Base-by-base conservation (phyloP, 2,888 invertebrate species). In the Protodeltote pygarga region DNA sequence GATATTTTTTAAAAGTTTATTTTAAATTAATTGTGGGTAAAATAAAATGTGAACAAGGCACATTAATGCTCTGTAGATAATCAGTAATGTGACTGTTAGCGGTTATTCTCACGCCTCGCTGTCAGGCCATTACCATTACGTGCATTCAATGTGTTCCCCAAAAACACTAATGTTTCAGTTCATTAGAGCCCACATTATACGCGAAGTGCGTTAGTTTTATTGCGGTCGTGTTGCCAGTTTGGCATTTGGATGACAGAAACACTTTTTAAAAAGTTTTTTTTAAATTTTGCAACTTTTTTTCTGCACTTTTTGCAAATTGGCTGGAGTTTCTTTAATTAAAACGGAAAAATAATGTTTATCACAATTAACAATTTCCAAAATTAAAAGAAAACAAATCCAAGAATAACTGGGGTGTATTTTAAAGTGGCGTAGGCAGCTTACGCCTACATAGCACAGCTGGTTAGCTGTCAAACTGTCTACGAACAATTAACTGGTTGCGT, bases 1-100 rank as follows among this genome's bases (percentile, higher is more conserved):
- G 47, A 54, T 64, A 64, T 51, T 44, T 51, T 46, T 61, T 33
- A 62, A n/a, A 65, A 55, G 48, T 58, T 66, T 61, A 58, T 60
- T 68, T 58, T 42, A 49, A 60, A 61, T 52, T 58, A 70, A 63
- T 69, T 68, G 65, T 65, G 31, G 42, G 39, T 61, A 59, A 58
- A 55, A 65, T 65, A 65, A 61, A 66, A 59, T 55, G 54, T 58
- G 46, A 54, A 60, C 52, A 60, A 54, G 50, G 57, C 34, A 67
- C 62, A 74, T 79, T 81, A 81, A 84, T 81, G 81, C 71, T 77
- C 75, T 83, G 84, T 82, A 75, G 79, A 83, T 79, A 84, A 85
- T 84, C 75, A 74, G 71, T 80, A 81, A 84, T 81, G 79, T 71
- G 72, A 70, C 62, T 60, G 73, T 77, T 77, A 72, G 73, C 72